phyloP scores from a whole-genome alignment of 2,888 invertebrate genomes.

The Drosophila infuscata region DNA sequence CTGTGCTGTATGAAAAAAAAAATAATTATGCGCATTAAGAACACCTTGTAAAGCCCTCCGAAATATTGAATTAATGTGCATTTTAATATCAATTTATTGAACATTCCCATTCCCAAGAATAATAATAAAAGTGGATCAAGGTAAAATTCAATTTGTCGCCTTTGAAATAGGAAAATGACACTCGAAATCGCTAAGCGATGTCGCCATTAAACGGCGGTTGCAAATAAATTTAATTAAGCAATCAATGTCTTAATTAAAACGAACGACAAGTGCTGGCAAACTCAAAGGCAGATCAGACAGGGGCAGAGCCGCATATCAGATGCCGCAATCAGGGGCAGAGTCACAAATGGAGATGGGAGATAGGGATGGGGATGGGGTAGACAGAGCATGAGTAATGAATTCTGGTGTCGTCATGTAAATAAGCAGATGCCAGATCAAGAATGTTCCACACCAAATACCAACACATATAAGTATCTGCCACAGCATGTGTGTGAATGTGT shows the following conservation, averaged over 20 bases:
- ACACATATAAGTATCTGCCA: constrained; percentile 9
- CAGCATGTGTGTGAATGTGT: constrained; percentile 1
- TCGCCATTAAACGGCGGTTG: constrained; percentile 39
- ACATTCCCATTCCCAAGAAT: neutral
- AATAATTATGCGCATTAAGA: neutral
- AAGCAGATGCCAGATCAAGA: constrained; percentile 42
- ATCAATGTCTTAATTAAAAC: constrained; percentile 73
- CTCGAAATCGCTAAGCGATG: constrained; percentile 44
- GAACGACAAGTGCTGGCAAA: constrained; percentile 44
- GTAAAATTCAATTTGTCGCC: neutral
- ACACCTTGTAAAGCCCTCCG: neutral
- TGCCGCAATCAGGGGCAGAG: constrained; percentile 25
- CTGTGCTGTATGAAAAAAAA: neutral
- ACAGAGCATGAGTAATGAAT: constrained; percentile 59
- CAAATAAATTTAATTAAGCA: constrained; percentile 66
- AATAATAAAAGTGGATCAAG: neutral
- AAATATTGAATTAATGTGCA: neutral
- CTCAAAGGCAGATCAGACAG: constrained; percentile 11
- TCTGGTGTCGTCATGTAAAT: constrained; percentile 67
- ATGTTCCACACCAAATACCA: constrained; percentile 25
- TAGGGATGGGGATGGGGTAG: neutral
- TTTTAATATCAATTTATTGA: neutral
- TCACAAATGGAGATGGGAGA: neutral
- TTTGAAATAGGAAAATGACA: constrained; percentile 10
- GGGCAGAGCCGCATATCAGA: constrained; percentile 18